Conservation (phyloP, 2,888 invertebrate species). For the Helobdella robusta region DNA sequence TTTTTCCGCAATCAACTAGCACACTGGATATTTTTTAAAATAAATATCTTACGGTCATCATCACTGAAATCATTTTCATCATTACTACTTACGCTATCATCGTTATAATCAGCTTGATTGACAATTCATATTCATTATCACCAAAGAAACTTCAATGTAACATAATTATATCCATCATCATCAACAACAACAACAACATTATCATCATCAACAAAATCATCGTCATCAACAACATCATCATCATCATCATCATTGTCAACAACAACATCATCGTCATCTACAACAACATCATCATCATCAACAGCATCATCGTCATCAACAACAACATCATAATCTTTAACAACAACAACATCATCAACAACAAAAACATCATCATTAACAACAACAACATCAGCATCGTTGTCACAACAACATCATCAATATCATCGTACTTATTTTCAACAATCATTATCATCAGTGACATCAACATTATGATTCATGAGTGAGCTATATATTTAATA, state of each 20-base stretch:
- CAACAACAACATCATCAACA: conserved; percentile 8
- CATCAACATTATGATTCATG: too few species aligned
- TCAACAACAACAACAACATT: not conserved
- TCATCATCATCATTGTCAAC: not conserved
- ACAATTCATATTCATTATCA: too few species aligned
- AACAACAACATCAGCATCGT: conserved; percentile 4
- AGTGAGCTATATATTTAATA: too few species aligned
- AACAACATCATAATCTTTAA: not conserved
- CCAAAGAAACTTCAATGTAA: too few species aligned
- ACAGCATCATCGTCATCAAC: not conserved
- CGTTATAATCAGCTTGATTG: not conserved
- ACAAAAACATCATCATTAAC: not conserved
- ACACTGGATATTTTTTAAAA: too few species aligned
- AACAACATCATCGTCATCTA: not conserved
- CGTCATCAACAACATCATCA: not conserved
- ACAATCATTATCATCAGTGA: too few species aligned
- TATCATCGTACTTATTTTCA: not conserved
- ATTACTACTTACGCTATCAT: not conserved
- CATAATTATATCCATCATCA: not conserved
- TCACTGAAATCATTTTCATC: not conserved
- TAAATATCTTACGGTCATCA: too few species aligned
- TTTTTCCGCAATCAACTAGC: too few species aligned
- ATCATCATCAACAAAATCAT: not conserved
- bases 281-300: not conserved
- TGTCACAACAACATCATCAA: not conserved